These are phyloP conservation scores for Brachionus manjavacas DNA, from an alignment of 1,140 invertebrate species.

Conservation along the genomic window DNA sequence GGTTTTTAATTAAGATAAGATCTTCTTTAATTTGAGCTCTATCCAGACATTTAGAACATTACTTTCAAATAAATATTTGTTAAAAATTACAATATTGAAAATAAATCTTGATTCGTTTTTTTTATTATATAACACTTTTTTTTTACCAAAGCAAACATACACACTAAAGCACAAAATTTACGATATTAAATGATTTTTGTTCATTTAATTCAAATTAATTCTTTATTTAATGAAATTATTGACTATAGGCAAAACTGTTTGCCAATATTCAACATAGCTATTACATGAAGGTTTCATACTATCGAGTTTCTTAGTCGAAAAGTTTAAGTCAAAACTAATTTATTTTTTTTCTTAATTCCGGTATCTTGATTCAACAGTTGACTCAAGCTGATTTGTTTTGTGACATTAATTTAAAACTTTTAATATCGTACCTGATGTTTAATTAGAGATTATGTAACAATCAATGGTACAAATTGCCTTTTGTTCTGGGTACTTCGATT, in stretches of 20 bases:
- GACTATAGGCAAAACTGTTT: background rate
- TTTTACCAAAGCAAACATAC: background rate
- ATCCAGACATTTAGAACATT: slow-evolving; percentile 11
- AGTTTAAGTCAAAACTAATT: background rate
- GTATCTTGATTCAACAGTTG: background rate
- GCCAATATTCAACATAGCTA: background rate
- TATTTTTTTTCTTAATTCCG: background rate
- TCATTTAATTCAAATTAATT: slow-evolving; percentile 8
- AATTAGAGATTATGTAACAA: slow-evolving; percentile 10
- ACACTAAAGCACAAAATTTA: background rate
- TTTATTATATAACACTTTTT: background rate
- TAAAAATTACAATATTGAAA: background rate
- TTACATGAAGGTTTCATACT: background rate
- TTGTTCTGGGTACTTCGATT: background rate
- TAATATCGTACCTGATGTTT: slow-evolving; percentile 12
- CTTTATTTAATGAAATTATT: background rate
- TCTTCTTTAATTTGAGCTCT: background rate
- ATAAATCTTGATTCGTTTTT: background rate
- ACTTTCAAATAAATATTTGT: background rate
- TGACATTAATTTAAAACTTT: slow-evolving; percentile 9
- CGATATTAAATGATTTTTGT: slow-evolving; percentile 6
- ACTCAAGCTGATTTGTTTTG: slow-evolving; percentile 21
- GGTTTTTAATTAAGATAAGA: background rate
- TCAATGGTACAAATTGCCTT: background rate
- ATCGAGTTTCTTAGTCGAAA: background rate